Conservation (phyloP, 2,113 vertebrate genomes). For the Eolophus roseicapilla region DNA sequence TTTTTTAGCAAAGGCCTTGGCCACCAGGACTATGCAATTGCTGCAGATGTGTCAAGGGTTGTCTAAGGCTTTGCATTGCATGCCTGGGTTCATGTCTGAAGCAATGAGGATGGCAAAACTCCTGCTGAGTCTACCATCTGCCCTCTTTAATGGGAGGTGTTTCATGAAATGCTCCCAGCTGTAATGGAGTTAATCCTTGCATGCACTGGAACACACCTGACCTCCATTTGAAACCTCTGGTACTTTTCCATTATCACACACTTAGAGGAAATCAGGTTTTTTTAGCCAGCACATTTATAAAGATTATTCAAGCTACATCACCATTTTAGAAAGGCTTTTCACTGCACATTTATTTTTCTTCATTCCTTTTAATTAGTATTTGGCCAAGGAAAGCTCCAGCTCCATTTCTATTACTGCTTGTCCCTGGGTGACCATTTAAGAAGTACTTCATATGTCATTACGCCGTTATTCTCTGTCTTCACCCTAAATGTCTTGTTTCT, state of each 20-base stretch:
- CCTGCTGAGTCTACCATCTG: not conserved
- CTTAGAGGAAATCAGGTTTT: not conserved
- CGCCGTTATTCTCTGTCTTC: not conserved
- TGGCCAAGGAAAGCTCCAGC: not conserved
- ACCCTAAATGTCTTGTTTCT: not conserved
- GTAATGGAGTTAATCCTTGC: not conserved
- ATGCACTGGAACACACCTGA: not conserved
- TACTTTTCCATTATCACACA: not conserved
- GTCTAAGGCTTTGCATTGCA: fast-evolving
- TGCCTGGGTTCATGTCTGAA: not conserved
- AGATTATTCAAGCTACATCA: not conserved
- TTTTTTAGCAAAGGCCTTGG: not conserved
- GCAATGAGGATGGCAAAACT: not conserved
- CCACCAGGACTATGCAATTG: not conserved
- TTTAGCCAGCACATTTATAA: not conserved
- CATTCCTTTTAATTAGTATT: not conserved
- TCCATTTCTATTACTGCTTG: not conserved
- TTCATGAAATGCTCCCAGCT: not conserved
- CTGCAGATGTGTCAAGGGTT: not conserved
- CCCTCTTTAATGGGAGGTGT: not conserved
- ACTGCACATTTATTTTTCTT: not conserved
- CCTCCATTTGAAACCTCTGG: not conserved
- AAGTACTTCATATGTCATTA: not conserved
- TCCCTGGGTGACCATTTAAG: not conserved
- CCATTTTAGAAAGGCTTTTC: not conserved